Evolutionary conservation across 2,797 vertebrate species (phyloP).

Genomic region (Helostoma temminkii): DNA sequence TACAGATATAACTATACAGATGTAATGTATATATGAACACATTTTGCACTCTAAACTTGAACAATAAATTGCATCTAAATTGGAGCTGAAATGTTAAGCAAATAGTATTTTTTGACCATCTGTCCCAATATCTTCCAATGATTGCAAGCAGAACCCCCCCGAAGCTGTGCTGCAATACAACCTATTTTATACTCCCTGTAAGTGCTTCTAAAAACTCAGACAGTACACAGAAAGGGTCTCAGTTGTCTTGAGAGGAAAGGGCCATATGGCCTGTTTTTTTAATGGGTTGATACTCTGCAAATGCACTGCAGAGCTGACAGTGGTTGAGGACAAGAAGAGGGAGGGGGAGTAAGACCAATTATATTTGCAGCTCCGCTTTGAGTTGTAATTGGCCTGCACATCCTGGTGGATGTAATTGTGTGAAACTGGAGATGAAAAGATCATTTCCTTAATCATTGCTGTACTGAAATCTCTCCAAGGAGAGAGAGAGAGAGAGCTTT

Average conservation of each 20-base stretch:
- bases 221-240: slow-evolving; percentile 44
- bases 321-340: slow-evolving; percentile 53
- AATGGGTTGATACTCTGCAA: slow-evolving; percentile 63
- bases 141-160: not conserved
- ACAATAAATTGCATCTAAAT: not conserved
- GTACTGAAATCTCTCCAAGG: slow-evolving; percentile 30
- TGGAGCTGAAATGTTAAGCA: not conserved
- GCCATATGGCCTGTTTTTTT: slow-evolving; percentile 74
- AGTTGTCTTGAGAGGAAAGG: slow-evolving; percentile 64
- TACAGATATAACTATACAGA: not conserved
- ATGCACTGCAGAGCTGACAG: slow-evolving; percentile 64
- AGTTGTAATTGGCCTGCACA: slow-evolving; percentile 65
- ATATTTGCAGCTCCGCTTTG: slow-evolving; percentile 55
- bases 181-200: slow-evolving; percentile 24
- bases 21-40: slow-evolving; percentile 7
- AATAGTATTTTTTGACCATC: not conserved
- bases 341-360: slow-evolving; percentile 59
- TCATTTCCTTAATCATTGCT: slow-evolving; percentile 51
- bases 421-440: slow-evolving; percentile 59
- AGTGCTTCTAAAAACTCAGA: slow-evolving; percentile 33
- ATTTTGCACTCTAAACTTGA: not conserved
- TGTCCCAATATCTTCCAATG: not conserved
- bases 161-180: not conserved
- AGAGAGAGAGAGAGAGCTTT: slow-evolving; percentile 32
- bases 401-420: slow-evolving; percentile 60